Base-by-base conservation (phyloP, 1,140 invertebrate species). In the Leptinotarsa defecta region DNA sequence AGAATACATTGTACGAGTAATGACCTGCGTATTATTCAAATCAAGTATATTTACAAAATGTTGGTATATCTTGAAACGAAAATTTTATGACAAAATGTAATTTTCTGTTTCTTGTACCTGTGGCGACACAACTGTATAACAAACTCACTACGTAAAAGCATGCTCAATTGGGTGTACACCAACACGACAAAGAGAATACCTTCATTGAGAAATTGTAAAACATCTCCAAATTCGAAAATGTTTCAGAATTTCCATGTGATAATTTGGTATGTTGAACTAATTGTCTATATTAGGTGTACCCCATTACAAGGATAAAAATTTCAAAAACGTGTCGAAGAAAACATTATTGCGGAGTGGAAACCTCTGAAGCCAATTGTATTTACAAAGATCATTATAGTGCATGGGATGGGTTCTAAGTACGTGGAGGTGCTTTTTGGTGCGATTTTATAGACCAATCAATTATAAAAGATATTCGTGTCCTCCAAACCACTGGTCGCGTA, bases 371-470 rank as follows among this genome's bases (percentile, higher is more conserved):
- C 68, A 70, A 57, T 70, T 70, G 48, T 70, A 70, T 70, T 24
- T 70, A 70, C 68, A 70, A 19, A 49, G 20, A 49, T 48, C 4
- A 19, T 20, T 17, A 49, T 52, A 13, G 65, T 68, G 65, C 65
- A 68, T 68, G 24, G 22, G 65, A 68, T 15, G 15, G 64, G 64
- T 13, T 27, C 20, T 34, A n/a, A 65, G 27, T n/a, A 65, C 22
- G 17, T 57, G 34, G 57, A 71, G 49, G 71, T 73, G 71, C 71
- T 73, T 48, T 62, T 65, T 24, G 68, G 71, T 73, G 71, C 71
- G 52, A 73, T 11, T 70, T 48, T 20, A 48, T 24, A 73, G 71
- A 73, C 71, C 71, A 73, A 73, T 73, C 48, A 73, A 73, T 73
- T 73, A 73, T 73, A 73, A 48, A 11, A 65, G 48, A 65, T 65